Conservation (phyloP, 1,140 invertebrate species). For the Dryas iulia region DNA sequence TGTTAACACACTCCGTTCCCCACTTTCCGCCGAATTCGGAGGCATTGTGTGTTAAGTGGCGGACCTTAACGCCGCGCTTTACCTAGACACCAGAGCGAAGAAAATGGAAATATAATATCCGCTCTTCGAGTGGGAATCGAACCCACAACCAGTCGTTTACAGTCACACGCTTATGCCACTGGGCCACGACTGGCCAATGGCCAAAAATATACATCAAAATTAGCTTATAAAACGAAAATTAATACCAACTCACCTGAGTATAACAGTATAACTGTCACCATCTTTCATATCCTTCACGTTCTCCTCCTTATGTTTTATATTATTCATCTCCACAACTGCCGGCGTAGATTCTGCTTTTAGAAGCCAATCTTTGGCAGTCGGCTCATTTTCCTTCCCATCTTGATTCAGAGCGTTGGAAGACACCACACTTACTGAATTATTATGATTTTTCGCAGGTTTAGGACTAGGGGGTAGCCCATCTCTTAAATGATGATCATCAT, state of each 20-base stretch:
- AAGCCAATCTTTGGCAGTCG: constrained; percentile 73
- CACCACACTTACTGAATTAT: constrained; percentile 71
- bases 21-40: too few relatives aligned
- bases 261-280: constrained; percentile 85
- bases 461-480: constrained; percentile 69
- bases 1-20: too few relatives aligned
- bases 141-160: too few relatives aligned
- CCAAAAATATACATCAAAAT: too few relatives aligned
- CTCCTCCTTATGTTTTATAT: constrained; percentile 71
- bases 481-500: constrained; percentile 81
- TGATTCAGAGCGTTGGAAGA: constrained; percentile 68
- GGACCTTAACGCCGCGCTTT: too few relatives aligned
- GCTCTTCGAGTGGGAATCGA: too few relatives aligned
- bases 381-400: constrained; percentile 66
- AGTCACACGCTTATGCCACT: too few relatives aligned
- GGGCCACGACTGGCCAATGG: too few relatives aligned
- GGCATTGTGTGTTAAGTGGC: too few relatives aligned
- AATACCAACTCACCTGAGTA: constrained; percentile 73
- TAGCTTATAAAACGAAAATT: not conserved
- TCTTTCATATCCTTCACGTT: constrained; percentile 77
- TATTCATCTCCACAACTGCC: constrained; percentile 71
- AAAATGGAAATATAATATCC: too few relatives aligned
- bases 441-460: constrained; percentile 64
- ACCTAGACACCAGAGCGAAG: too few relatives aligned
- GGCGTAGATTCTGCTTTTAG: constrained; percentile 58